Evolutionary conservation across 2,888 invertebrate genomes (phyloP), one percentile per base, ranked within the genome.

Genomic region (Teleiodes luculella): DNA sequence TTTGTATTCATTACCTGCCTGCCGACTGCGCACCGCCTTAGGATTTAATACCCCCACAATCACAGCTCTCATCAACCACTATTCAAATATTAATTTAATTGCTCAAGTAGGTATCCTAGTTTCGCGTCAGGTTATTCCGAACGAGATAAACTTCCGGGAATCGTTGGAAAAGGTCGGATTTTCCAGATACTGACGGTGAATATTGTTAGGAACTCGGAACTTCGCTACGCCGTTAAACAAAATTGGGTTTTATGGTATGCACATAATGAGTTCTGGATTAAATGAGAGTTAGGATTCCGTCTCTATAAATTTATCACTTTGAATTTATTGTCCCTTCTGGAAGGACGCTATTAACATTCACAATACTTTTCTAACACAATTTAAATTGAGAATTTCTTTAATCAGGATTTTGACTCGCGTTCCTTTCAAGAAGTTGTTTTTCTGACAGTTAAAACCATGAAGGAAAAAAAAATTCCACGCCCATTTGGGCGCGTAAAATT

Each of bases 1-100:
- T 86, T 87, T 85, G 82, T 88, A 84, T 87, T 86, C 84, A 88
- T 87, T 85, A 86, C 80, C 78, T 20, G 39, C 37, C 35, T 28
- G 24, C 50, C 37, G 24, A 35, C 48, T 20, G 50, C 39, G 70
- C 73, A 69, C 68, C 65, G 68, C 68, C 72, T 74, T 65, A 64
- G 79, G 80, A 84, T 82, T 81, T 79, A 83, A 78, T 79, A 70
- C 74, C 70, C 68, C 65, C 72, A 70, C 76, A 78, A 81, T 78
- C 80, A 76, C 74, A 70, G 73, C 66, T 72, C 74, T 79, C 75
- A 77, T 79, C 81, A 77, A 73, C 76, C 67, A 76, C 76, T 74
- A 68, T 68, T 80, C 74, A 78, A 78, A 78, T 76, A 75, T 78
- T 78, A 75, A 80, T 78, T 78, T 71, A 68, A 74, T 72, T 66